Percentiles rank a stretch among this genome's conserved stretches.
Evolutionary conservation across 2,113 vertebrate species (phyloP).

Genomic region (Melanostigma gelatinosum): DNA sequence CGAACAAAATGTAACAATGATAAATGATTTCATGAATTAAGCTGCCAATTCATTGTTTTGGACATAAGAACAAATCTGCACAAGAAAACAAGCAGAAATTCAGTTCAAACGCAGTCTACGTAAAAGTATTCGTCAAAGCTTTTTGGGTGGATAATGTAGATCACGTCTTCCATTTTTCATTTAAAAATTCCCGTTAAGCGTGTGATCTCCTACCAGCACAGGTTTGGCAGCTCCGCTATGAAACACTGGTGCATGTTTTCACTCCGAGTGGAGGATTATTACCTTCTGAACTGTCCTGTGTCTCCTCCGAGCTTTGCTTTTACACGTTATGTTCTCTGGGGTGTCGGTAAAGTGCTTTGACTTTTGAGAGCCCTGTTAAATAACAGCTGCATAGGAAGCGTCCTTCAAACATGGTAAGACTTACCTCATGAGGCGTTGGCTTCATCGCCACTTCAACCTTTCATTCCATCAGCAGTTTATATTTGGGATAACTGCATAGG

Average conservation of each 20-base stretch:
- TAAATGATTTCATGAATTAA: not conserved
- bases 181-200: not conserved
- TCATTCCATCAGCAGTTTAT: constrained; percentile 37
- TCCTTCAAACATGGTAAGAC: constrained; percentile 57
- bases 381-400: constrained; percentile 43
- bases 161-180: not conserved
- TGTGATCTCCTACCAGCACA: not conserved
- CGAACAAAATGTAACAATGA: constrained; percentile 3
- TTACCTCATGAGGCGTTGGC: constrained; percentile 40
- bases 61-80: not conserved
- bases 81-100: constrained; percentile 17
- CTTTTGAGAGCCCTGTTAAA: constrained; percentile 59
- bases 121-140: not conserved
- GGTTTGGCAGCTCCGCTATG: not conserved
- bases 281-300: constrained; percentile 8
- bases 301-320: constrained; percentile 42
- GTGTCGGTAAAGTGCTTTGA: constrained; percentile 36
- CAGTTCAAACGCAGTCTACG: not conserved
- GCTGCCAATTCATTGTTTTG: not conserved
- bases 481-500: constrained; percentile 23
- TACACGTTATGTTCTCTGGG: constrained; percentile 19
- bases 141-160: not conserved
- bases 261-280: not conserved
- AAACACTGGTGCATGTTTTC: not conserved
- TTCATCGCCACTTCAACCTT: constrained; percentile 35